Conservation (phyloP, 2,797 vertebrate genomes). For the Taenioides sp. region DNA sequence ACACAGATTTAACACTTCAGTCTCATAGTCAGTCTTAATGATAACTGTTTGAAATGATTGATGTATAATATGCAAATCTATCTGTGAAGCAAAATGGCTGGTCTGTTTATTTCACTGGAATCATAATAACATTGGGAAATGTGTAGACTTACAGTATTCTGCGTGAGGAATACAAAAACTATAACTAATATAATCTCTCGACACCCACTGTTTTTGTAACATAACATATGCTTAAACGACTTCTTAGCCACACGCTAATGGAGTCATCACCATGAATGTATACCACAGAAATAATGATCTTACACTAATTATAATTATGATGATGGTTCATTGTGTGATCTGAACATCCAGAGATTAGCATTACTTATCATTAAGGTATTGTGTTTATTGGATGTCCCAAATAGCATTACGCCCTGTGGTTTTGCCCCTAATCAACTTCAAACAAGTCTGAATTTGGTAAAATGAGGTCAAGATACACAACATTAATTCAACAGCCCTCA, state of each 20-base stretch:
- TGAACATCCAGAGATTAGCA: constrained; percentile 61
- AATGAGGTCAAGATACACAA: constrained; percentile 74
- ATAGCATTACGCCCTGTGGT: constrained; percentile 64
- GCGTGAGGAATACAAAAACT: no score
- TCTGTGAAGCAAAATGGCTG: background rate
- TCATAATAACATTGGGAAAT: no score
- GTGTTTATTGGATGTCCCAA: constrained; percentile 69
- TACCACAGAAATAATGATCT: constrained; percentile 65
- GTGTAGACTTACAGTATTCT: no score
- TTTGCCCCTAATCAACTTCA: constrained; percentile 72
- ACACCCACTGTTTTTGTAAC: background rate
- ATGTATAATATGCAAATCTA: background rate
- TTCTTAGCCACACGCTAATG: constrained; percentile 49
- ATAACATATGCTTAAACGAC: no score
- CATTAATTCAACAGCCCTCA: constrained; percentile 72
- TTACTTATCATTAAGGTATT: constrained; percentile 66
- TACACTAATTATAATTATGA: constrained; percentile 77
- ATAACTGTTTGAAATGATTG: background rate
- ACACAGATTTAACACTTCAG: background rate
- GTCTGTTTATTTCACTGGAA: no score
- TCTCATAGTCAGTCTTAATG: background rate
- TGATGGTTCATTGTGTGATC: constrained; percentile 66
- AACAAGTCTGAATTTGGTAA: constrained; percentile 67
- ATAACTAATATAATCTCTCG: no score
- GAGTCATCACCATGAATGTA: constrained; percentile 63